phyloP scores from a whole-genome alignment of 2,888 invertebrate species.

The Cheiracanthium punctorium region DNA sequence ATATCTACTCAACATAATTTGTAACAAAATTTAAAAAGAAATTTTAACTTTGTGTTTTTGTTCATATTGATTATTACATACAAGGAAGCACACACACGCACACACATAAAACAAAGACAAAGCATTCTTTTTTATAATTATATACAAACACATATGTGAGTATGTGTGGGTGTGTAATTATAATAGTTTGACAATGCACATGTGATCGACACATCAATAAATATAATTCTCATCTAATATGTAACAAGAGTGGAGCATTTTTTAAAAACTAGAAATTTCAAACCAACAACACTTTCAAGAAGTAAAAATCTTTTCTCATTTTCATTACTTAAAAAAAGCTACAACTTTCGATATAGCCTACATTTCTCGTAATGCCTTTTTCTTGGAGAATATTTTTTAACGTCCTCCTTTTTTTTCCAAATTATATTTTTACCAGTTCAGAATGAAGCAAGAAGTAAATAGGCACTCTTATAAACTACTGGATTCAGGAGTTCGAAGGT shows the following conservation, averaged over 20 bases:
- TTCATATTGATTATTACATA: no score
- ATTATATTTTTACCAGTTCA: not conserved
- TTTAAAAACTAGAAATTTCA: constrained; percentile 26
- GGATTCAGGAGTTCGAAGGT: constrained; percentile 11
- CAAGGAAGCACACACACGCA: no score
- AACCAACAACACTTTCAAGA: not conserved
- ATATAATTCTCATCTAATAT: constrained; percentile 4
- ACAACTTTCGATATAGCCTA: constrained; percentile 1
- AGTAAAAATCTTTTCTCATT: constrained; percentile 9
- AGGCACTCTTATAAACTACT: constrained; percentile 39
- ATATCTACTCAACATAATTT: no score
- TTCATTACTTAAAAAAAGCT: constrained; percentile 6
- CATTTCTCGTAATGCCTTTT: constrained; percentile 1
- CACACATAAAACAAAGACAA: no score
- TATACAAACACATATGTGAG: not conserved
- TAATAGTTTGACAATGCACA: not conserved
- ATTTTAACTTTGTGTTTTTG: no score
- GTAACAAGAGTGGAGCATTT: constrained; percentile 8
- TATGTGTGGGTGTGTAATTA: not conserved
- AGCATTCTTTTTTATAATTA: no score
- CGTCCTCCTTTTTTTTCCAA: not conserved
- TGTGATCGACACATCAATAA: not conserved
- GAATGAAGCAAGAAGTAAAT: constrained; percentile 25
- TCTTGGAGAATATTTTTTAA: not conserved
- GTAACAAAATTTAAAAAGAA: no score